Conservation (phyloP, 2,113 vertebrate species). For the Rhegmatorhina hoffmannsi region DNA sequence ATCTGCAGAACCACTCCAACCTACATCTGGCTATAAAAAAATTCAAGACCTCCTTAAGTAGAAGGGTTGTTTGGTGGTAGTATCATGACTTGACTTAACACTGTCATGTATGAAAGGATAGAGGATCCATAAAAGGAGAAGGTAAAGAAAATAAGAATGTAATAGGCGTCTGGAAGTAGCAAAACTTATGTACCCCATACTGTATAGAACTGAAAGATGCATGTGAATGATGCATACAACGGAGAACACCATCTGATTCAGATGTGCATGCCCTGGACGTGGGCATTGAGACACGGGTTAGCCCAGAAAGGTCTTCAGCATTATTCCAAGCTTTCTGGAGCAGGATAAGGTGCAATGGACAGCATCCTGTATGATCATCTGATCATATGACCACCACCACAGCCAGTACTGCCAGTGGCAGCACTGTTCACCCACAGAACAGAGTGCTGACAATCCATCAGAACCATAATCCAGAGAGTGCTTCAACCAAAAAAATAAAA, state of each 20-base stretch:
- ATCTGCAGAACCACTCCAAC: not conserved
- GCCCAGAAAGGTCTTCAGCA: not conserved
- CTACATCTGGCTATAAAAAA: not conserved
- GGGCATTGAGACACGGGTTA: not conserved
- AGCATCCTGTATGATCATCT: not conserved
- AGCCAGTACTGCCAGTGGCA: not conserved
- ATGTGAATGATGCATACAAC: not conserved
- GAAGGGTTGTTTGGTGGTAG: not conserved
- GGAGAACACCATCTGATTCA: not conserved
- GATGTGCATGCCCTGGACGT: too few relatives aligned
- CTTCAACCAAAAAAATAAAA: not conserved
- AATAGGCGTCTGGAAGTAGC: not conserved
- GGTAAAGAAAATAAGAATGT: not conserved
- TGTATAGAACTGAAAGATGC: not conserved
- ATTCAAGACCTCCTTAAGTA: not conserved
- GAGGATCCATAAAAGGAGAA: not conserved
- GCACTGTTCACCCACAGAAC: not conserved
- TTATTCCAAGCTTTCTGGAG: not conserved
- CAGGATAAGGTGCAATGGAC: not conserved
- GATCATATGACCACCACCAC: not conserved
- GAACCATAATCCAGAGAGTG: not conserved
- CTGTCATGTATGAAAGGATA: not conserved
- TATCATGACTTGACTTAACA: not conserved
- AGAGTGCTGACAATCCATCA: not conserved
- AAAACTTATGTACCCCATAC: not conserved